Evolutionary conservation across 2,113 vertebrate species (phyloP).

Genomic region (cat (Felis catus)): DNA sequence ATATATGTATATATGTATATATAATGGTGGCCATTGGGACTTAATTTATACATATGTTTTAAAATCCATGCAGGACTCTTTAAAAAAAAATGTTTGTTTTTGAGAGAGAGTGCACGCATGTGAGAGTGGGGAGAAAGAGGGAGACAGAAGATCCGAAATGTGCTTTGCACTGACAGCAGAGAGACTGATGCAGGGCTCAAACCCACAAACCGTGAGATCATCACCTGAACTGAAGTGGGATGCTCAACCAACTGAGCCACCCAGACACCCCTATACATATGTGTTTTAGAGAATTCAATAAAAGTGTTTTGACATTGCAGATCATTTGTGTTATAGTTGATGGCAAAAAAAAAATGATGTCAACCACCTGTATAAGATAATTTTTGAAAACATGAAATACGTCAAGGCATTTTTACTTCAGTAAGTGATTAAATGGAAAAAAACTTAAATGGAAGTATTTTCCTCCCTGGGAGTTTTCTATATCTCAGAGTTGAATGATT

Average conservation of each 20-base stretch:
- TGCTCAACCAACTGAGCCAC: too few species aligned
- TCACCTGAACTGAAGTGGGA: too few species aligned
- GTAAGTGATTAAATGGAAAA: background rate
- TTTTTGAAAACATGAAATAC: background rate
- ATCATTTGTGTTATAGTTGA: background rate
- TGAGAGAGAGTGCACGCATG: too few species aligned
- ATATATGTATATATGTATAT: background rate
- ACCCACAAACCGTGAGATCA: too few species aligned
- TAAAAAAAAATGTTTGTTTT: too few species aligned
- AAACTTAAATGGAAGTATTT: background rate
- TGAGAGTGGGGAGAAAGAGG: too few species aligned
- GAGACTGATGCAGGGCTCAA: too few species aligned
- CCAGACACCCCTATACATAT: background rate
- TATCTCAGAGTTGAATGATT: background rate
- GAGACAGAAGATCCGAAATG: too few species aligned
- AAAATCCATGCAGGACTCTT: background rate
- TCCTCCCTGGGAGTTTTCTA: background rate
- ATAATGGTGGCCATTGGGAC: background rate
- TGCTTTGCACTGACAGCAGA: too few species aligned
- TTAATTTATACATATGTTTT: background rate
- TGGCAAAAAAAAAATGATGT: background rate
- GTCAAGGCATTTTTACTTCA: background rate
- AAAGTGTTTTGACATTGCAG: background rate
- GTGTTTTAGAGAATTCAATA: background rate
- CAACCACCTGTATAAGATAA: background rate